Evolutionary conservation across 2,888 invertebrate species (phyloP).

Genomic region (Oxystoma pomonae): DNA sequence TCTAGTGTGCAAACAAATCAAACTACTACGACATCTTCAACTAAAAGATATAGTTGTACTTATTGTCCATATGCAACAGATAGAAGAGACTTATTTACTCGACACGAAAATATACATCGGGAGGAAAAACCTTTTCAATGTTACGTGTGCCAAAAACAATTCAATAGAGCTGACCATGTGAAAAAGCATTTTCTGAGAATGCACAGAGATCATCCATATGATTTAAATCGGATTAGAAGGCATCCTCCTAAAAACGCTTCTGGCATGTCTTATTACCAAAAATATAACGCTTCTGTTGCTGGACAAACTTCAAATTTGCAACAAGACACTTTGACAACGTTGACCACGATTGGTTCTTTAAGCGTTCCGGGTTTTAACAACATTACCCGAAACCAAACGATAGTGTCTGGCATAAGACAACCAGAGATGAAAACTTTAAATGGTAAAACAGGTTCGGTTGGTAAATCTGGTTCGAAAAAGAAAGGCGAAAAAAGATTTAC

Average conservation of each 20-base stretch:
- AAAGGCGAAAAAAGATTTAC: conserved; percentile 53
- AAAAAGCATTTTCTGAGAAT: conserved; percentile 91
- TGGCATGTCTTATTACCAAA: conserved; percentile 50
- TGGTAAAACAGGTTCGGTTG: conserved; percentile 29
- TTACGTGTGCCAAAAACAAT: conserved; percentile 88
- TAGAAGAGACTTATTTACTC: conserved; percentile 82
- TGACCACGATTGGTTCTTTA: conserved; percentile 34
- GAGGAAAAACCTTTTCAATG: conserved; percentile 93
- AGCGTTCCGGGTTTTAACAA: conserved; percentile 43
- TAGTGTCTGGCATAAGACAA: conserved; percentile 30
- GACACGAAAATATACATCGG: conserved; percentile 90
- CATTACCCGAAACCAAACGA: conserved; percentile 33
- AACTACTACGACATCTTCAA: conserved; percentile 29
- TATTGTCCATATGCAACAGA: conserved; percentile 91
- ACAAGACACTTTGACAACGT: conserved; percentile 32
- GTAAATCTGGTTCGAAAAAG: conserved; percentile 42
- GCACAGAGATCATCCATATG: conserved; percentile 87
- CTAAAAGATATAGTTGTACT: conserved; percentile 78
- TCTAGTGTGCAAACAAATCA: conserved; percentile 29
- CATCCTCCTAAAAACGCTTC: conserved; percentile 58
- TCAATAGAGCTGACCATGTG: conserved; percentile 91
- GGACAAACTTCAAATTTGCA: conserved; percentile 28
- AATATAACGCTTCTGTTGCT: conserved; percentile 41
- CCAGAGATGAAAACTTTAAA: conserved; percentile 34
- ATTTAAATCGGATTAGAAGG: conserved; percentile 74